phyloP scores from a whole-genome alignment of 2,113 vertebrate species.

The Aix galericulata region DNA sequence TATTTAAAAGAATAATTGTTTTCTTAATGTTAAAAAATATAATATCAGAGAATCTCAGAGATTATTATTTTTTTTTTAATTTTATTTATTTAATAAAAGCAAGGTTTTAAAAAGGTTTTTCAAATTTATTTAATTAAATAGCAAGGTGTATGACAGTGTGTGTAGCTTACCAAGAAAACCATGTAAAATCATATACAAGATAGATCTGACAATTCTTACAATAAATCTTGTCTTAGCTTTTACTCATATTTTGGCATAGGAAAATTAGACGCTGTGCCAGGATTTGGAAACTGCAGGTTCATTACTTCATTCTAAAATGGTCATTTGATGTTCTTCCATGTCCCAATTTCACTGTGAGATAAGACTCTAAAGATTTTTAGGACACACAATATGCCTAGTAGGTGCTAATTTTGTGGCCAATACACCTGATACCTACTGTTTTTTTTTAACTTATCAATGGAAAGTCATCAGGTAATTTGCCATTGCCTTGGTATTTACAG shows the following conservation, averaged over 20 bases:
- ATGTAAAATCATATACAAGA: too few relatives aligned
- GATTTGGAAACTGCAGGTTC: not conserved
- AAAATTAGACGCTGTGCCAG: not conserved
- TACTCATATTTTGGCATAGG: not conserved
- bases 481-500: not conserved
- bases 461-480: not conserved
- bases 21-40: not conserved
- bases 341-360: not conserved
- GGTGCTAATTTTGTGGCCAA: not conserved
- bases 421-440: not conserved
- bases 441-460: not conserved
- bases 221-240: not conserved
- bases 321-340: not conserved
- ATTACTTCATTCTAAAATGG: not conserved
- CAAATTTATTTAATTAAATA: not conserved
- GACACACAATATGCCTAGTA: not conserved
- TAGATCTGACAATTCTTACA: not conserved
- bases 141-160: rapidly evolving
- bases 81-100: not conserved
- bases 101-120: too few relatives aligned
- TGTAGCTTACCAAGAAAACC: not conserved
- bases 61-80: not conserved
- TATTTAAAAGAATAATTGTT: not conserved
- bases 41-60: not conserved
- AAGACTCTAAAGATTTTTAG: not conserved